Base-by-base conservation (phyloP, 2,113 vertebrate genomes). In the Fukomys damarensis region DNA sequence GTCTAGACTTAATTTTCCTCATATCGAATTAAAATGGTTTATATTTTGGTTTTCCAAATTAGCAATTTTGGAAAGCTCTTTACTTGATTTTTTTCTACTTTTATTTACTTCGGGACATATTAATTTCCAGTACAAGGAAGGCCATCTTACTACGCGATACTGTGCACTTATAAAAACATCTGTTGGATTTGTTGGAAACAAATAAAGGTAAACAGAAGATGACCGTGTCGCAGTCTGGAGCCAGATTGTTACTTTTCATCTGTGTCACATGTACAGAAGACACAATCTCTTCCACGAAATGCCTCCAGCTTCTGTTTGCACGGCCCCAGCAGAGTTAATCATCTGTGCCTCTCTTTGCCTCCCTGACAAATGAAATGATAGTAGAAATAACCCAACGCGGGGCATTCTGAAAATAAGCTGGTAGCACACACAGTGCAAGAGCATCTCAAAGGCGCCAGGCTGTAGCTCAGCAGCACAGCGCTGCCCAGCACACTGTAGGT, bases 11-110 rank as follows among this genome's bases (percentile, higher is more conserved):
- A 38, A n/a, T 32, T 83, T 80, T 56, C 32, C 22, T 79, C 13
- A 68, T n/a, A 52, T 3, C 83, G 1, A 92, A 91, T 85, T 91
- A 41, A 86, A 86, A 76, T 95, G 76, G 79, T 46, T 76, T 92
- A 38, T 81, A 59, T 72, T 91, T 91, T 56, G 7, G 14, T 92
- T 92, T 30, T 16, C 41, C 7, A 89, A 76, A 70, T 85, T 85
- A 59, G 13, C 58, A 38, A 46, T 77, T 70, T 86, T 72, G 1
- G 76, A 93, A 72, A 41, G 72, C n/a, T 76, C 46, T 86, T 72
- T 83, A 14, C 61, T 65, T 77, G 5, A 0, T 70, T 43, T 77
- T 41, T 76, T 32, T 19, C 4, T 38, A 30, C 68, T 91, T 86
- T 86, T 26, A 86, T 68, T 72, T 19, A 92, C 24, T 59, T 81